A percentile compares a stretch with the other conserved stretches of the same genome.
These are phyloP conservation scores for Drosophila hamatofila DNA, from an alignment of 2,888 invertebrate species.

Conservation along the genomic window DNA sequence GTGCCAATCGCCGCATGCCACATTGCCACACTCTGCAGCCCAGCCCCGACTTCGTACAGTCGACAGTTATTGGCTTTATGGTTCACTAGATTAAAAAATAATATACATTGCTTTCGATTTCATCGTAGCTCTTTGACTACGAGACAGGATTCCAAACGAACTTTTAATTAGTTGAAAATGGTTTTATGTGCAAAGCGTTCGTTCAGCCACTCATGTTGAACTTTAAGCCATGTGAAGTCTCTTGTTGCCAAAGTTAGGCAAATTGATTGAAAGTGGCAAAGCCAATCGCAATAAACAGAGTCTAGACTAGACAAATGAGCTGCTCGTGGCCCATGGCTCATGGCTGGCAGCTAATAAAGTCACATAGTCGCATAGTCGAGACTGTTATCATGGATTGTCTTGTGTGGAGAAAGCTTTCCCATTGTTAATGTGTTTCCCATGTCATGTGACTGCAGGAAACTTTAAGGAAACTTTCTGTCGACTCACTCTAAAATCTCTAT, in stretches of 20 bases:
- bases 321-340: not conserved
- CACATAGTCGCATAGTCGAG: too few species aligned
- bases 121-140: not conserved
- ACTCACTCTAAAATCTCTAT: not conserved
- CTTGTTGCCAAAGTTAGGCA: not conserved
- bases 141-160: not conserved
- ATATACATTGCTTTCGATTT: conserved; percentile 42
- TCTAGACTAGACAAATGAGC: not conserved
- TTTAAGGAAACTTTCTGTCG: not conserved
- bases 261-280: conserved; percentile 7
- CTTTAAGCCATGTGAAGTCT: not conserved
- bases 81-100: conserved; percentile 64
- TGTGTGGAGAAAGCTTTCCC: not conserved
- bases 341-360: too few species aligned
- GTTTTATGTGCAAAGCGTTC: too few species aligned
- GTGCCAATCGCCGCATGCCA: not conserved
- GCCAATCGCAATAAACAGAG: conserved; percentile 1
- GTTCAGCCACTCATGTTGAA: too few species aligned
- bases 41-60: not conserved
- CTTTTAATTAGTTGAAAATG: conserved; percentile 2
- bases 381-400: not conserved
- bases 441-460: not conserved
- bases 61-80: conserved; percentile 45
- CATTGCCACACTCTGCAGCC: not conserved
- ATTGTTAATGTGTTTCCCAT: not conserved